A percentile compares a stretch with the other conserved stretches of the same genome.
phyloP scores from a whole-genome alignment of 2,888 invertebrate species.

The Phyllotreta cruciferae region DNA sequence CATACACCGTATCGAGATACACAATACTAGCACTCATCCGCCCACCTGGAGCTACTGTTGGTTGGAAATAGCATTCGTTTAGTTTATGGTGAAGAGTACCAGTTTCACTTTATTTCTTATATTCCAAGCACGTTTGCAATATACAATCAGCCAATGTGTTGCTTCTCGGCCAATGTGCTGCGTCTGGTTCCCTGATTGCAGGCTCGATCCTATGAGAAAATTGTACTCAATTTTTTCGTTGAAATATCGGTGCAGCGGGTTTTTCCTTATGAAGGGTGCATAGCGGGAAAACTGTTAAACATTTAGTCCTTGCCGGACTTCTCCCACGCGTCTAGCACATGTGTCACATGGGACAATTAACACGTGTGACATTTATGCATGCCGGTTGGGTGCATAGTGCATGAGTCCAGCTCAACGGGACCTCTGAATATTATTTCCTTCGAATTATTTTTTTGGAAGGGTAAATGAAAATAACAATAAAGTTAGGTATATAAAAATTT shows the following conservation, averaged over 20 bases:
- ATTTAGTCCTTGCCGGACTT: constrained; percentile 34
- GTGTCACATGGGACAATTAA: constrained; percentile 50
- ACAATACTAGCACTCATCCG: constrained; percentile 34
- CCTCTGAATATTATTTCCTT: constrained; percentile 10
- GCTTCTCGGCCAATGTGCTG: no score
- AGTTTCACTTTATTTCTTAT: constrained; percentile 19
- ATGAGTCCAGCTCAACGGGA: constrained; percentile 25
- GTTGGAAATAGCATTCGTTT: constrained; percentile 29
- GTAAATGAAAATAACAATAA: no score
- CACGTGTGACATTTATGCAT: constrained; percentile 50
- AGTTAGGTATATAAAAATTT: no score
- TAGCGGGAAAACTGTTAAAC: constrained; percentile 40
- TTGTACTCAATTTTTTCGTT: no score
- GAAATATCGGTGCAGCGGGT: no score
- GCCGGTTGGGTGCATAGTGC: constrained; percentile 42
- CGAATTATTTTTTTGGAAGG: no score
- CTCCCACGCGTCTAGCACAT: constrained; percentile 46
- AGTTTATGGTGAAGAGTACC: constrained; percentile 22
- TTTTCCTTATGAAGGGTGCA: constrained; percentile 20
- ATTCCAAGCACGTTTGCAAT: constrained; percentile 2
- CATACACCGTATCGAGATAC: constrained; percentile 13
- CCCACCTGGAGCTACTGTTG: constrained; percentile 35
- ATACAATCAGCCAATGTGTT: constrained; percentile 1
- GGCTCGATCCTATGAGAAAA: no score
- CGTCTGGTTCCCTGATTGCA: no score